A percentile compares a stretch with the other conserved stretches of the same genome.
Conservation (phyloP, 2,113 vertebrate genomes). For the Cynocephalus volans region DNA sequence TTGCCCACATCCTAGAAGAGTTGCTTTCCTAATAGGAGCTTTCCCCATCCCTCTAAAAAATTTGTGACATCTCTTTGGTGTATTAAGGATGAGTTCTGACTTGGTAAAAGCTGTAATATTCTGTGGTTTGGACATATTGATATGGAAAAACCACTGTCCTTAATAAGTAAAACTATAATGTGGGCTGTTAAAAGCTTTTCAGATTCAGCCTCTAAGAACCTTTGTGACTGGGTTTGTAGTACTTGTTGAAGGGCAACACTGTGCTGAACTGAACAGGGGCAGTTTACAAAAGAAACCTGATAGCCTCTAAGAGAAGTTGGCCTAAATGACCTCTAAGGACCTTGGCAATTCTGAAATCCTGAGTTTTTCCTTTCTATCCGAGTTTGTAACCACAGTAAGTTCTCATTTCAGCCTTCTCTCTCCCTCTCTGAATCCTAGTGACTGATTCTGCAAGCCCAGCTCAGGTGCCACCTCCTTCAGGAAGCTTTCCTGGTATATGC, state of each 20-base stretch:
- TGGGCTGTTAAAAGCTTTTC: not conserved
- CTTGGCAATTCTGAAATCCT: conserved; percentile 12
- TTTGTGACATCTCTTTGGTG: not conserved
- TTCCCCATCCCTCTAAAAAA: not conserved
- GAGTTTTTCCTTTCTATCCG: not conserved
- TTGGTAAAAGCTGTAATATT: not conserved
- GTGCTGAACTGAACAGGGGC: not conserved
- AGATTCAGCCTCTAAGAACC: not conserved
- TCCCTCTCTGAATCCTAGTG: not conserved
- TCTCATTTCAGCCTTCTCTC: not conserved
- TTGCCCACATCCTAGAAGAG: not conserved
- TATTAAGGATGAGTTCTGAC: not conserved
- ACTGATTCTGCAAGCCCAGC: not conserved
- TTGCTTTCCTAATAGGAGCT: not conserved
- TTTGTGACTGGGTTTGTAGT: not conserved
- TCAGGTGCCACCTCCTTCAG: not conserved
- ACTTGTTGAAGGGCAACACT: not conserved
- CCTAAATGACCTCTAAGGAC: not conserved
- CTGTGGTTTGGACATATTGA: not conserved
- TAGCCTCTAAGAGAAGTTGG: not conserved
- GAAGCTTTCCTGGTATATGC: not conserved
- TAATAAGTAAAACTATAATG: not conserved
- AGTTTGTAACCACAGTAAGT: not conserved
- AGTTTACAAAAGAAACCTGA: not conserved
- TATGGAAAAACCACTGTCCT: not conserved